Base-by-base conservation (phyloP, 2,888 invertebrate genomes). In the Boloria euphrosyne region DNA sequence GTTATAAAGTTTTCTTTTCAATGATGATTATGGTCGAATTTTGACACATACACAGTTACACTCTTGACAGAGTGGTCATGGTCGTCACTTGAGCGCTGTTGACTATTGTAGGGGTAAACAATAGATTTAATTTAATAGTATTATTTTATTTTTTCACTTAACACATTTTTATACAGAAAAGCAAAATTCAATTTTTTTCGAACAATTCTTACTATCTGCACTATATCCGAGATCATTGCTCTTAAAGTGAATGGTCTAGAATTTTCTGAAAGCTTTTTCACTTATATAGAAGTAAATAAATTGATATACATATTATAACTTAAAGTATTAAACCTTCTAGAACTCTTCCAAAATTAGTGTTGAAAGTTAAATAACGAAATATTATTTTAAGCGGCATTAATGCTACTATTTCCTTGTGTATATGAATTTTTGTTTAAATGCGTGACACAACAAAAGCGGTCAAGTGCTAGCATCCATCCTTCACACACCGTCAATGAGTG, bases 361-460 rank as follows among this genome's bases (percentile, higher is more conserved):
- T 44, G 14, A 7, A 16, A 57, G 44, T 46, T 46, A 46, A 46
- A n/a, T n/a, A 57, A 27, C 16, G 43, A 44, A 44, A 46, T 57
- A 57, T 46, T 57, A 3, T 27, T 46, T 57, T 16, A 16, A 27
- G 13, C 22, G 57, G 2, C 7, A 38, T 38, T 10, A 38, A 38
- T 38, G 22, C 57, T 16, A 57, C 3, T 46, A 57, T 46, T 57
- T 57, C 57, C 57, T 57, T 16, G 27, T 57, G 22, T 57, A 22
- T 27, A 49, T 50, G 38, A 59, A 73, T 73, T 74, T 71, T 60
- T 74, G 74, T 72, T 73, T 74, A 74, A 77, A 77, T 76, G 78
- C 78, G 83, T 90, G 89, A 89, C 89, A 90, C 87, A 88, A 75
- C 88, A 89, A 89, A 88, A 72, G 73, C 89, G 84, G 72, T 82